Evolutionary conservation across 1,140 invertebrate species (phyloP), one percentile per base, ranked within the genome.

Genomic region (Magallana gigas): DNA sequence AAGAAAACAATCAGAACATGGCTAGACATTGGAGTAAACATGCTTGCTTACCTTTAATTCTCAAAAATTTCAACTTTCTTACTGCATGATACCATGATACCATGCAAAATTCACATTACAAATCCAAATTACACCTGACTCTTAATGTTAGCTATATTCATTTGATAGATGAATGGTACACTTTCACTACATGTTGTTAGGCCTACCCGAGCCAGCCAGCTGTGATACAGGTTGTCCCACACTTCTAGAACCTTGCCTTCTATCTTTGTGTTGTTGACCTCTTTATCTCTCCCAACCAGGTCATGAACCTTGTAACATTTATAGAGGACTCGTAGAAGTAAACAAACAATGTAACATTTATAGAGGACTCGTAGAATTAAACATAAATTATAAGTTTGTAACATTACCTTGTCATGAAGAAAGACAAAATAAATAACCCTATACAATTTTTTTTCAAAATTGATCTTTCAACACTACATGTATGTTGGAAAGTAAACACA

Each of bases 181-280:
- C 36, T 48, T 48, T 48, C 2, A 5, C 36, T 48, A 48, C 0
- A 48, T 48, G 36, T 36, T 36, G 36, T 48, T 48, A 4, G 36
- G 36, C 91, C 76, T 86, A 92, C 92, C 91, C 90, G 89, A 8
- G 91, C 88, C 57, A 92, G 88, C 91, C 92, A 94, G 81, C 90
- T 91, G 14, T 93, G 97, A 94, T 99, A 99, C 1, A 99, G 96
- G 90, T 97, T 96, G 93, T 99, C 98, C 97, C 94, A 94, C 11
- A 95, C 95, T 94, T 99, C 97, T 57, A 99, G 95, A 2, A 99
- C 97, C 95, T 99, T 98, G 90, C 97, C 96, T 93, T 99, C 98
- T 23, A 99, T 95, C 89, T 97, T 96, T 68, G 96, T 97, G 23
- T 97, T 97, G 94, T 98, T 98, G 93, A 98, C 97, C 12, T 88